Conservation (phyloP, 2,888 invertebrate species). For the Ferrisia virgata region DNA sequence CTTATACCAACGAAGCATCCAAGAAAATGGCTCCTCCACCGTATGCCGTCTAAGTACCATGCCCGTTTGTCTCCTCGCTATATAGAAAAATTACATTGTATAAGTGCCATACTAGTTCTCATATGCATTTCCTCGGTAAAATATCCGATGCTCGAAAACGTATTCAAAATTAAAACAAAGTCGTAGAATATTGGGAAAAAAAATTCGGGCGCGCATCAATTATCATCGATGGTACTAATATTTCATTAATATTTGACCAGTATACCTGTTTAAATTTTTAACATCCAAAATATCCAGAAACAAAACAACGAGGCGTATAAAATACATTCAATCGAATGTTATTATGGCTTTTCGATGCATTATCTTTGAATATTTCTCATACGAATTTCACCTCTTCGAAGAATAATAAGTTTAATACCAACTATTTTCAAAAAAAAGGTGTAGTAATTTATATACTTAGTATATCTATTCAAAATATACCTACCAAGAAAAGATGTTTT, state of each 20-base stretch:
- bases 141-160: not conserved
- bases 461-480: not conserved
- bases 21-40: constrained; percentile 37
- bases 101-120: constrained; percentile 25
- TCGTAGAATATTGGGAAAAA: no score
- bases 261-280: not conserved
- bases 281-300: no score
- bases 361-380: not conserved
- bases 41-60: constrained; percentile 27
- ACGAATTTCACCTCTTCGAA: not conserved
- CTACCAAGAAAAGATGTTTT: not conserved
- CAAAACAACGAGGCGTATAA: not conserved
- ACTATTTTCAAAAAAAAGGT: not conserved
- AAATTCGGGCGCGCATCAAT: no score
- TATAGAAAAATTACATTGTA: not conserved
- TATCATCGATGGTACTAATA: not conserved
- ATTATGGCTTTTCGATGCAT: not conserved
- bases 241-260: not conserved
- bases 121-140: not conserved
- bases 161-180: not conserved
- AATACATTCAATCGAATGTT: not conserved
- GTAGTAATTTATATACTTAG: not conserved
- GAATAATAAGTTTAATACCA: no score
- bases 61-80: not conserved
- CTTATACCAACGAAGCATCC: constrained; percentile 1